Base-by-base conservation (phyloP, 2,888 invertebrate species). In the Lepetodrilus schrolli region DNA sequence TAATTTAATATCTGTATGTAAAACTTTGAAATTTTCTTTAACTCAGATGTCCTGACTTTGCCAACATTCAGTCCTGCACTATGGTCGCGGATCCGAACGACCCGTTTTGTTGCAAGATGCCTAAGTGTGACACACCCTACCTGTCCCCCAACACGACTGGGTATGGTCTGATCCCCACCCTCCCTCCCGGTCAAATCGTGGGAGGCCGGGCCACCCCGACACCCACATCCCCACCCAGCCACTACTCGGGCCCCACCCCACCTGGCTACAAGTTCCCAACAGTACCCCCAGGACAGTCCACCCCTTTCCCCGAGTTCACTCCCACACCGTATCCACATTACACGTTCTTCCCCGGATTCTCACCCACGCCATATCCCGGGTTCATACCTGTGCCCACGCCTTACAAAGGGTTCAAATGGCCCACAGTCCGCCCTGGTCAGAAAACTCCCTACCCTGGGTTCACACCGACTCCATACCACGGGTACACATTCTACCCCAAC, bases 111-210 rank as follows among this genome's bases (percentile, higher is more conserved):
- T 68, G 69, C 50, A 72, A 73, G 70, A 37, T 69, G 23, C 74
- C 74, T 26, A 30, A 73, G 66, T 78, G 78, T 38, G 13, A 34
- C 10, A 79, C 79, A 69, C 36, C 49, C 7, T 74, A 78, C 58
- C 72, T 70, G 4, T 75, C 79, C 49, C 78, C 77, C 73, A 74
- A 78, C 58, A 74, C 77, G 17, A 70, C 74, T 26, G 80, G 80
- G 8, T 81, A 78, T 48, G 71, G 78, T 23, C 76, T 76, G 17
- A 72, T 78, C 26, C 79, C 80, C 49, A 81, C 80, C 10, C 76
- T 78, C 73, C 76, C 81, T 34, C 77, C 79, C 26, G 78, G 79
- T 47, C 75, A 76, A n/a, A 77, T 81, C n/a, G 74, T 74, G 70
- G 79, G 81, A 13, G 79, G 81, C 1, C 72, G 50, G 3, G 81